A percentile compares a stretch with the other conserved stretches of the same genome.
Conservation (phyloP, 2,113 vertebrate genomes). For the Phyllostomus discolor region DNA sequence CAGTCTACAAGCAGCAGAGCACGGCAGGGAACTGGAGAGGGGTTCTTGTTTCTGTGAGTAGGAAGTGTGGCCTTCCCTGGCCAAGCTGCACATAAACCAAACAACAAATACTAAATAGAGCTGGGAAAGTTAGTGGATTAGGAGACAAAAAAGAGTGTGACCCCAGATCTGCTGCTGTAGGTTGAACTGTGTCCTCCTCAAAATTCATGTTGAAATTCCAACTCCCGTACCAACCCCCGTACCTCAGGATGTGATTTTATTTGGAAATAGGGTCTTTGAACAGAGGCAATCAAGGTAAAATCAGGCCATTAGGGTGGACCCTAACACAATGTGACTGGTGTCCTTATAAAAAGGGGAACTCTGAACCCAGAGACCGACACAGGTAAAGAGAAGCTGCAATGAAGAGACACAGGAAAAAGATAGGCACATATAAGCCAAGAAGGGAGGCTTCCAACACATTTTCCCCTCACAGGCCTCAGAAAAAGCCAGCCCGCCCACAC, state of each 20-base stretch:
- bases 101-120: neutral
- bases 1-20: neutral
- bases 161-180: neutral
- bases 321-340: neutral
- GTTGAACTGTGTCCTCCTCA: neutral
- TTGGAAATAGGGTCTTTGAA: neutral
- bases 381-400: neutral
- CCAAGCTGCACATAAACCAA: neutral
- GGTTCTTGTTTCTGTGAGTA: neutral
- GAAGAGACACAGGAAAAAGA: neutral
- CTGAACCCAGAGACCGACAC: neutral
- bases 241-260: neutral
- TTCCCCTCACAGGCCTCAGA: neutral
- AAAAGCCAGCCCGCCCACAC: neutral
- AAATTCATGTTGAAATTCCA: neutral
- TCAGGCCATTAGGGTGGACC: neutral
- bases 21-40: neutral
- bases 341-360: neutral
- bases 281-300: constrained; percentile 10
- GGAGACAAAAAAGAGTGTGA: neutral
- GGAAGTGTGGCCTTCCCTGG: neutral
- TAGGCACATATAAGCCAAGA: neutral
- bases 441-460: neutral
- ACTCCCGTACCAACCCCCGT: neutral
- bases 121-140: neutral